Conservation (phyloP, 2,113 vertebrate species). For the Hepsetus odoe region DNA sequence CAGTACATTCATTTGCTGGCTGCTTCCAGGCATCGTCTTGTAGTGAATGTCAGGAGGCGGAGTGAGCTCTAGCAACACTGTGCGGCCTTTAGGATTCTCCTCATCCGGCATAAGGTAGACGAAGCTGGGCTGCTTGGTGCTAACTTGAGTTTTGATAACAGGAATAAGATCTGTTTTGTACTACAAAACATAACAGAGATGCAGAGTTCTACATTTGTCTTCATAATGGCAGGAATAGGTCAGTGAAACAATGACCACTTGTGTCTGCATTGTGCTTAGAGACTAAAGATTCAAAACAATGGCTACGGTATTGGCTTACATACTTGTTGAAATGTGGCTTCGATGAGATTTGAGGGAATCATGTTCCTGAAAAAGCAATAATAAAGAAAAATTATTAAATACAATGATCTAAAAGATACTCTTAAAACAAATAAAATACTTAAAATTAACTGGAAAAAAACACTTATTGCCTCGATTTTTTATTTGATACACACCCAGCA, state of each 20-base stretch:
- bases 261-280: background rate
- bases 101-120: slow-evolving; percentile 82
- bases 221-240: background rate
- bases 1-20: slow-evolving; percentile 88
- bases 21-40: slow-evolving; percentile 82
- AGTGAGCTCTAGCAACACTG: slow-evolving; percentile 82
- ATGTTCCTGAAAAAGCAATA: slow-evolving; percentile 80
- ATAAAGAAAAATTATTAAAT: background rate
- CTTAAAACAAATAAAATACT: too few relatives aligned
- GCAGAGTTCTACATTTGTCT: background rate
- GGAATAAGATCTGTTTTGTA: slow-evolving; percentile 84
- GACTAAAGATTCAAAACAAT: background rate
- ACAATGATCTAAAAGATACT: background rate
- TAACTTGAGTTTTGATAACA: slow-evolving; percentile 65
- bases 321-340: slow-evolving; percentile 90
- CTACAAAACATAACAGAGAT: slow-evolving; percentile 63
- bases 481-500: too few relatives aligned
- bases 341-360: slow-evolving; percentile 88
- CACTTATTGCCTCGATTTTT: too few relatives aligned
- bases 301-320: slow-evolving; percentile 17
- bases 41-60: slow-evolving; percentile 80
- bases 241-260: background rate
- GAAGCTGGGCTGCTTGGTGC: slow-evolving; percentile 72
- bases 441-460: too few relatives aligned
- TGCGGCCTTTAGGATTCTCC: slow-evolving; percentile 70